Base-by-base conservation (phyloP, 1,140 invertebrate genomes). In the Bombus superbus region DNA sequence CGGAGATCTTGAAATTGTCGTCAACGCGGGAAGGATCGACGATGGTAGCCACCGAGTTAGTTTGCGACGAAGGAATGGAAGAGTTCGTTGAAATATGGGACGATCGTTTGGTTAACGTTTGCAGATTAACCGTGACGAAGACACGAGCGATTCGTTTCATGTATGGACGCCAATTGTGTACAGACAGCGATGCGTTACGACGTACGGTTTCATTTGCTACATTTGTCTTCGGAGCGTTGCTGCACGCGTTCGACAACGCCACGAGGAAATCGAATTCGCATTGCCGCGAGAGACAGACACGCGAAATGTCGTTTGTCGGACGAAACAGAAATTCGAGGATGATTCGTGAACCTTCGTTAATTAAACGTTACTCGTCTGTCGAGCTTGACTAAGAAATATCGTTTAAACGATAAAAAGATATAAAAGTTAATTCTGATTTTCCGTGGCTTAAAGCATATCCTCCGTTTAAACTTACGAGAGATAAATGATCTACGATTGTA, bases 151-250 rank as follows among this genome's bases (percentile, higher is more conserved):
- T 71, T 57, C 44, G 73, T 53, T 75, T 75, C 57, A 57, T 75
- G 57, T 75, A 75, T 75, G 32, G 32, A 35, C 22, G 73, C 73
- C 73, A 28, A 75, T 75, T 13, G 44, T 57, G 73, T 25, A 38
- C 47, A 1, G 32, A 25, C 47, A 25, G 32, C n/a, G 73, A 75
- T n/a, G 2, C 59, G 59, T 62, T 62, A 35, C 73, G 2, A 62
- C 1, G 3, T n/a, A 25, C 47, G 22, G 22, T 57, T 75, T 57
- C 13, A 47, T 53, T 11, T 13, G 32, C 15, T 13, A 38, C 73
- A 57, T 75, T 53, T 38, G 47, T 57, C 73, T 75, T 28, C 32
- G 0, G n/a, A 32, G 15, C n/a, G n/a, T 66, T 66, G 13, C 28
- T 13, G 25, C 13, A 62, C 1, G 10, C 3, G 59, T 62, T 62